Evolutionary conservation across 2,797 vertebrate genomes (phyloP), one percentile per base, ranked within the genome.

Genomic region (Synanceia verrucosa): DNA sequence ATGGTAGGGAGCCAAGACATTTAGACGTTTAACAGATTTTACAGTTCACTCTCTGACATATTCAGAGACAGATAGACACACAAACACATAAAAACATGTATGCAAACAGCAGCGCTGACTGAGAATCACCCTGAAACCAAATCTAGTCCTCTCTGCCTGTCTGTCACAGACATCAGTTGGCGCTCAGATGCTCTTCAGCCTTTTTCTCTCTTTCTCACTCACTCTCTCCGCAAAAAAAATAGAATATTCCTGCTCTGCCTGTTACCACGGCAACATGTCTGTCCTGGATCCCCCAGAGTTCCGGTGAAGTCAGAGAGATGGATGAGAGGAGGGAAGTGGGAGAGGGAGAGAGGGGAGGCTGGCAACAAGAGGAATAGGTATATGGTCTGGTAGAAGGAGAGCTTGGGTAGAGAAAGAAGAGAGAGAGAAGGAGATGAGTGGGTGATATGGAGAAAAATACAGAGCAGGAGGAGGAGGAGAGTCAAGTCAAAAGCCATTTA

Each of bases 231-330:
- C 58, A 61, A 64, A 71, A 68, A 79, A 82, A 83, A 73, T 34
- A 78, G 69, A 88, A 84, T 83, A 84, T 83, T 90, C 88, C 81
- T 85, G 70, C 85, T 93, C 88, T 89, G 89, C 92, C 90, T 92
- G 94, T 94, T 93, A 93, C 93, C 94, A 93, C 85, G 90, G 94
- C 92, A 94, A 94, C 94, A 81, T 92, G 89, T 92, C 88, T 89
- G 88, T 92, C 92, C 91, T 93, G 90, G 91, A 92, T 93, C 91
- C 92, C 90, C 91, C 82, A 90, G 90, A 91, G 92, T 92, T 93
- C 89, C 83, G 73, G 90, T 85, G 85, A 81, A 92, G 90, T 93
- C 91, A 67, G 85, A 84, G 82, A 91, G 88, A 92, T 88, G 88
- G 88, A 92, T 91, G 91, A 91, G 89, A 79, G 67, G 79, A 86